Conservation (phyloP, 2,113 vertebrate genomes). For the Urocolius indicus region DNA sequence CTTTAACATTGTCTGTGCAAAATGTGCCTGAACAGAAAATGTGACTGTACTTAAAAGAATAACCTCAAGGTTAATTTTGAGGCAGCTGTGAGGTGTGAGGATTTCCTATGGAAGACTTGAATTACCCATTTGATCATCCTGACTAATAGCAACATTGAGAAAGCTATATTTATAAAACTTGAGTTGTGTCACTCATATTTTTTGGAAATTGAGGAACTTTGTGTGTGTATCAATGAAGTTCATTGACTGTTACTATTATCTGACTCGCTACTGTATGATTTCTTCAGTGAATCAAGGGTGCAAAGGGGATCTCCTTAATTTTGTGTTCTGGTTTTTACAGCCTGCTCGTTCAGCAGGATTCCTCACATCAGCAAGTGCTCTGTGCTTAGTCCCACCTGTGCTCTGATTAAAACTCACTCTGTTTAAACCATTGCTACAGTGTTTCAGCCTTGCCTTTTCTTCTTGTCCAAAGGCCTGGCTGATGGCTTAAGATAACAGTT, state of each 20-base stretch:
- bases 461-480: not conserved
- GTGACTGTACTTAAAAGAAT: not conserved
- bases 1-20: not conserved
- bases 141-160: not conserved
- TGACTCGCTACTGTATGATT: not conserved
- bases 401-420: not conserved
- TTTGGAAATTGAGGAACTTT: not conserved
- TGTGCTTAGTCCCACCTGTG: not conserved
- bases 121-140: not conserved
- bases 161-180: not conserved
- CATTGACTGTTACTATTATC: not conserved
- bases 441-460: not conserved
- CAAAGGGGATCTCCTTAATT: not conserved
- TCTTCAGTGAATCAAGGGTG: not conserved
- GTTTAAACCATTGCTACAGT: not conserved
- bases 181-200: not conserved
- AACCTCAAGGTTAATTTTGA: not conserved
- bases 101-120: not conserved
- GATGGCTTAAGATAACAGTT: not conserved
- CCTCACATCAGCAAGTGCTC: not conserved
- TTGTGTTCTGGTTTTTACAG: not conserved
- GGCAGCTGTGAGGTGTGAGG: not conserved
- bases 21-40: not conserved
- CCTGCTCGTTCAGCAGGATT: not conserved
- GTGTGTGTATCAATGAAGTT: accelerated